A percentile compares a stretch with the other conserved stretches of the same genome.
phyloP scores from a whole-genome alignment of 2,888 invertebrate species.

The Beris morrisii region DNA sequence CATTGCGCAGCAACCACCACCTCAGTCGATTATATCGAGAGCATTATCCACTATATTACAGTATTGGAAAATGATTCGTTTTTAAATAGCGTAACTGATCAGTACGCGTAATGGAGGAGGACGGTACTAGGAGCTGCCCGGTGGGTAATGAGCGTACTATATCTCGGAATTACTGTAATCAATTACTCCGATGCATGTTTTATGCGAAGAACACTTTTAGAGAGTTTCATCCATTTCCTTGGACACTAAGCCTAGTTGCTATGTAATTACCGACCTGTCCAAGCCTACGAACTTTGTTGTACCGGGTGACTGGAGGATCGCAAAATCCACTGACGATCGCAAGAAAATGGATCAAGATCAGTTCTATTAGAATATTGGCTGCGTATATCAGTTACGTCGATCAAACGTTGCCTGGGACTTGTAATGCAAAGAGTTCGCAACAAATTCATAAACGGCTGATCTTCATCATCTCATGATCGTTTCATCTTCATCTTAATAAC shows the following conservation, averaged over 20 bases:
- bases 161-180: conserved; percentile 7
- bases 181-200: neutral
- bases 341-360: neutral
- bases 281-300: neutral
- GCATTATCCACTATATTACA: no score
- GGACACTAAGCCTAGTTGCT: neutral
- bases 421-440: no score
- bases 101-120: conserved; percentile 9
- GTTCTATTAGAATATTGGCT: no score
- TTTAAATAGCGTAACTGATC: neutral
- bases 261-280: neutral
- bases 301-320: neutral
- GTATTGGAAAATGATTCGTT: neutral
- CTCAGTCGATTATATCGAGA: neutral
- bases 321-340: neutral
- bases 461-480: no score
- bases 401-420: no score
- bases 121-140: neutral
- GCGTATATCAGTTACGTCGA: no score
- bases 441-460: no score
- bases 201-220: neutral
- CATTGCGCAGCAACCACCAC: neutral
- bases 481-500: no score
- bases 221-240: neutral
- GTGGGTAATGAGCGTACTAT: neutral